A percentile compares a stretch with the other conserved stretches of the same genome.
Conservation (phyloP, 1,140 invertebrate species). For the Latrodectus geometricus region DNA sequence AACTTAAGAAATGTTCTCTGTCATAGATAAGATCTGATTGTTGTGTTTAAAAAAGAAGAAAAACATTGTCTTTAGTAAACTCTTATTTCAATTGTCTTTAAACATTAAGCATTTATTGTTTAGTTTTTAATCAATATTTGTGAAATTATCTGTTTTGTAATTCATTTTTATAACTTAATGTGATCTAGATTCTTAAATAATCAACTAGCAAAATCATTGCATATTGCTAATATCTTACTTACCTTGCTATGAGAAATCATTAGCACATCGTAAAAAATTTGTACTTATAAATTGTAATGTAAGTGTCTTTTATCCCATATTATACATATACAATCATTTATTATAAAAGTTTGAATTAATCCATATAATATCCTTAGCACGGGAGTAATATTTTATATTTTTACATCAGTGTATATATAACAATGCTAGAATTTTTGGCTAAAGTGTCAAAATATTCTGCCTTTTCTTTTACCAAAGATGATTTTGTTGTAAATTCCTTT, state of each 20-base stretch:
- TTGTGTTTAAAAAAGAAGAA: not conserved
- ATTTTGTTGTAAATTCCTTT: constrained; percentile 35
- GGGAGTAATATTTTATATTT: constrained; percentile 57
- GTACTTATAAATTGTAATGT: constrained; percentile 18
- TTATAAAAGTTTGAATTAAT: constrained; percentile 46
- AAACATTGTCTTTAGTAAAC: not conserved
- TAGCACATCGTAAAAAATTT: not conserved
- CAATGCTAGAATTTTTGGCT: constrained; percentile 43
- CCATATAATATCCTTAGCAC: constrained; percentile 49
- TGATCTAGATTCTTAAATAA: not conserved
- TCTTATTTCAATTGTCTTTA: not conserved
- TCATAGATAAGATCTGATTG: not conserved
- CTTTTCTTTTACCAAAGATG: constrained; percentile 55
- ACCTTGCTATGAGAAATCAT: not conserved
- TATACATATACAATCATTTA: constrained; percentile 62
- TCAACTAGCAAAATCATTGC: not conserved
- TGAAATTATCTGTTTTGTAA: not conserved
- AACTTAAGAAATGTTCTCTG: not conserved
- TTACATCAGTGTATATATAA: constrained; percentile 59
- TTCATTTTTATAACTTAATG: not conserved
- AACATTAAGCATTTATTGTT: not conserved
- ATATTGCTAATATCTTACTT: not conserved
- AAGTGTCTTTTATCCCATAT: constrained; percentile 29
- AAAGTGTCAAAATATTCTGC: constrained; percentile 33
- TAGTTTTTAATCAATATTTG: not conserved